These are phyloP conservation scores for Drosophila ustulata DNA, from an alignment of 2,888 invertebrate species.

Conservation along the genomic window DNA sequence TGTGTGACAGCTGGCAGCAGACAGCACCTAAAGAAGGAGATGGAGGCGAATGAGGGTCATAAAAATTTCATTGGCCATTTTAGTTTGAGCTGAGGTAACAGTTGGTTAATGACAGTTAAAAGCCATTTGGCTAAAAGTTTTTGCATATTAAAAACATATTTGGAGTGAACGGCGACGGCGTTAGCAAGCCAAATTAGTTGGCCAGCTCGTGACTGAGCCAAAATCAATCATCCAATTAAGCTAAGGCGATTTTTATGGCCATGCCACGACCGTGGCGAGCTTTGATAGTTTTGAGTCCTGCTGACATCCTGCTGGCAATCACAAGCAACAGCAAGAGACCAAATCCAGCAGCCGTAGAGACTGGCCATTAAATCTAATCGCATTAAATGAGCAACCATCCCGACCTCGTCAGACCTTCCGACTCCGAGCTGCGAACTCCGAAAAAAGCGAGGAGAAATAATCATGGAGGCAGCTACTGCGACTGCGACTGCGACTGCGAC, in stretches of 20 bases:
- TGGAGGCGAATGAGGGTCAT: conserved; percentile 42
- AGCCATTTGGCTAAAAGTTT: conserved; percentile 77
- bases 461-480: conserved; percentile 31
- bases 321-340: conserved; percentile 27
- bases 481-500: conserved; percentile 40
- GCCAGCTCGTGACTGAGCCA: conserved; percentile 22
- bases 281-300: conserved; percentile 69
- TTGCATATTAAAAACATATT: conserved; percentile 78
- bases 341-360: conserved; percentile 49
- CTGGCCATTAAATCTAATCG: conserved; percentile 82
- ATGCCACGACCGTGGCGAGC: not conserved
- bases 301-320: conserved; percentile 58
- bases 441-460: conserved; percentile 40
- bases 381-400: conserved; percentile 74
- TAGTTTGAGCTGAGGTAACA: conserved; percentile 61
- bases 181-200: conserved; percentile 56
- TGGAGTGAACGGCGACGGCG: conserved; percentile 25
- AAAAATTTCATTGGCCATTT: conserved; percentile 79
- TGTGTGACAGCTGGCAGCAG: conserved; percentile 53
- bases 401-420: conserved; percentile 9
- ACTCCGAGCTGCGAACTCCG: conserved; percentile 1
- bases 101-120: conserved; percentile 79
- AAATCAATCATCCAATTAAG: conserved; percentile 75
- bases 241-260: conserved; percentile 75
- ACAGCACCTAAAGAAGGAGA: conserved; percentile 15